A percentile compares a stretch with the other conserved stretches of the same genome.
Conservation (phyloP, 2,797 vertebrate genomes). For the Cynodonichthys magdalenae region DNA sequence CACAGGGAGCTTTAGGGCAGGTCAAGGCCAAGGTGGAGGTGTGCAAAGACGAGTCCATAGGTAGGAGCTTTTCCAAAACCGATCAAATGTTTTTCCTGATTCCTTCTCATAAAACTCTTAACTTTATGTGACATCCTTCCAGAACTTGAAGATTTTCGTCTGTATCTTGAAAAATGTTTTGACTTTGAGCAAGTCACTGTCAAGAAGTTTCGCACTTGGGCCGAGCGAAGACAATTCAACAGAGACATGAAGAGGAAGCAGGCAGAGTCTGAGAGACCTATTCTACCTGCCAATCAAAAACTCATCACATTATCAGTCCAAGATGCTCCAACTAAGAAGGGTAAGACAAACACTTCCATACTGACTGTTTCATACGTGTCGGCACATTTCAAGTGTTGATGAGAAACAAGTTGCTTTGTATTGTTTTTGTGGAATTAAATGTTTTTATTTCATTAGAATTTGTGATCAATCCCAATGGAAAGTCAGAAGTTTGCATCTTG, state of each 20-base stretch:
- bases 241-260: constrained; percentile 98
- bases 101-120: neutral
- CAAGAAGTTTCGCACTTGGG: constrained; percentile 98
- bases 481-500: constrained; percentile 98
- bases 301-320: constrained; percentile 97
- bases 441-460: constrained; percentile 85
- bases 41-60: constrained; percentile 98
- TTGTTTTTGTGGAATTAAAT: neutral
- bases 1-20: constrained; percentile 93
- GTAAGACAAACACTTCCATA: constrained; percentile 52
- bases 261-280: constrained; percentile 94
- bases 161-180: constrained; percentile 94
- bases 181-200: constrained; percentile 99
- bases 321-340: constrained; percentile 98
- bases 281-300: constrained; percentile 97
- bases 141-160: constrained; percentile 95
- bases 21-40: constrained; percentile 99
- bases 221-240: constrained; percentile 96
- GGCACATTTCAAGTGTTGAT: neutral
- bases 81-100: neutral
- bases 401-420: neutral
- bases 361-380: neutral
- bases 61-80: constrained; percentile 72
- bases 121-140: neutral
- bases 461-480: constrained; percentile 98